These are phyloP conservation scores for Fringilla coelebs DNA, from an alignment of 2,797 vertebrate species.

Conservation along the genomic window DNA sequence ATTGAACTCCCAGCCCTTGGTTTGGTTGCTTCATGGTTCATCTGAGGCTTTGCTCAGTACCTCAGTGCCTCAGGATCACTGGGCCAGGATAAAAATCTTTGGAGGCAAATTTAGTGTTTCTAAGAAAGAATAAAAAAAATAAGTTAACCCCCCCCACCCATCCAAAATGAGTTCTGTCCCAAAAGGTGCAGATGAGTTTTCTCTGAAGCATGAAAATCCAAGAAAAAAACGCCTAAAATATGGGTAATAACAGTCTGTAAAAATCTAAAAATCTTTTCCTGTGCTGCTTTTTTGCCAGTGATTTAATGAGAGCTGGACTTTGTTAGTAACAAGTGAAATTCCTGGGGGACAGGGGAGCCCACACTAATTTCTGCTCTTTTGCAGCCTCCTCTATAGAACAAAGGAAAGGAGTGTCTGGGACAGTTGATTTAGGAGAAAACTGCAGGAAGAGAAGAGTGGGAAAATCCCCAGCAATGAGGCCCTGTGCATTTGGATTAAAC, in stretches of 20 bases:
- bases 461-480: not conserved
- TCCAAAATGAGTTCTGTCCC: not conserved
- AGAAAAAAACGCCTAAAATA: not conserved
- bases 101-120: not conserved
- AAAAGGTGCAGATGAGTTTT: not conserved
- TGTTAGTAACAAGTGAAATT: not conserved
- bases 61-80: not conserved
- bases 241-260: fast-evolving
- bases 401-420: not conserved
- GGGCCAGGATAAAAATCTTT: not conserved
- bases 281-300: not conserved
- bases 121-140: not conserved
- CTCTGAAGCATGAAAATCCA: fast-evolving
- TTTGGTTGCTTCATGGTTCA: not conserved
- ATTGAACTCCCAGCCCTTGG: not conserved
- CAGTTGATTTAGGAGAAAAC: not conserved
- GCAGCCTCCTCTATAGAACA: not conserved
- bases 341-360: not conserved
- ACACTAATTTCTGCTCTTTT: not conserved
- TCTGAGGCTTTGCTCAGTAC: not conserved
- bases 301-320: not conserved
- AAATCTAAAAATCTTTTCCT: not conserved
- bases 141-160: not conserved
- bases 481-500: slow-evolving; percentile 1
- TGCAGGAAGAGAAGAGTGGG: not conserved